Percentiles rank a stretch among this genome's conserved stretches.
phyloP scores from a whole-genome alignment of 1,140 invertebrate species.

The Formica selysi region DNA sequence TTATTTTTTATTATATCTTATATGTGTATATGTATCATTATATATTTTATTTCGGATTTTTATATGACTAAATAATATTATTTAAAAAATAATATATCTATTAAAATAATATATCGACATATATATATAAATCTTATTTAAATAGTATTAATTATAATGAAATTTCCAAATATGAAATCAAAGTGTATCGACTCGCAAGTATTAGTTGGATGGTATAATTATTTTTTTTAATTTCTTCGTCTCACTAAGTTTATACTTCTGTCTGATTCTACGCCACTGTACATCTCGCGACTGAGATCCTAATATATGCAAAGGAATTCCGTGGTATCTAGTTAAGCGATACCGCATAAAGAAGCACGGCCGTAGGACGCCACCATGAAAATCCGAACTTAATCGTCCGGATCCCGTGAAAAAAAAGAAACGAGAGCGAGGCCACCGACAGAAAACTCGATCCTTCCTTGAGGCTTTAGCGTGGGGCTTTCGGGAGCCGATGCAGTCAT shows the following conservation, averaged over 20 bases:
- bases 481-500: conserved; percentile 77
- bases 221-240: neutral
- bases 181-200: neutral
- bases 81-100: neutral
- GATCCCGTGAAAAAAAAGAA: conserved; percentile 57
- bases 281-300: conserved; percentile 36
- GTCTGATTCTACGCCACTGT: conserved; percentile 32
- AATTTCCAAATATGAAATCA: neutral
- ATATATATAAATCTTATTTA: conserved; percentile 2
- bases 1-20: neutral
- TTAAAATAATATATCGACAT: neutral
- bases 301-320: conserved; percentile 62
- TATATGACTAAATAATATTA: neutral
- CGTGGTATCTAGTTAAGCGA: conserved; percentile 64
- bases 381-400: conserved; percentile 63
- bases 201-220: neutral
- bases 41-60: neutral
- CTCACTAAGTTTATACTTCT: conserved; percentile 18
- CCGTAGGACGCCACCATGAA: conserved; percentile 54
- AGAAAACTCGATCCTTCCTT: conserved; percentile 62
- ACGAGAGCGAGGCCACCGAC: conserved; percentile 60
- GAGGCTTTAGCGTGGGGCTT: conserved; percentile 39
- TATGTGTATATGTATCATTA: neutral
- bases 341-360: conserved; percentile 54
- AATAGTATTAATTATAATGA: neutral